Evolutionary conservation across 2,888 invertebrate species (phyloP), one percentile per base, ranked within the genome.

Genomic region (Pheosia tremula): DNA sequence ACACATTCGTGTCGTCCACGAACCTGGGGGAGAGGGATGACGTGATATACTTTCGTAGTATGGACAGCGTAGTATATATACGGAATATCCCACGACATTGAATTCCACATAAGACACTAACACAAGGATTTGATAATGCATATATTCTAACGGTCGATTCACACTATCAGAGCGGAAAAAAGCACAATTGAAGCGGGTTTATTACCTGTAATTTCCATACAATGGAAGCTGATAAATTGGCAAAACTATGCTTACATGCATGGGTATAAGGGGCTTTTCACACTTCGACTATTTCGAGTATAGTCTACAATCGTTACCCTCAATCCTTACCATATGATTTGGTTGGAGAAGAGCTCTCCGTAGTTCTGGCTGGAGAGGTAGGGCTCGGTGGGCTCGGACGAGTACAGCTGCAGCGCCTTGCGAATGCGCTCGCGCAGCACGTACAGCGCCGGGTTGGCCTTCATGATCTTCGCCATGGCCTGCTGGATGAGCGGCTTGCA

Each of bases 391-490:
- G 99, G 99, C 87, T 99, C 99, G 0, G 99, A 99, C 0, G 99
- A 99, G 91, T 99, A 99, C 57, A 99, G 94, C 82, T 99, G 99
- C 64, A 99, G 91, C 3, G 99, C 99, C 89, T 99, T 99, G n/a
- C 99, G 95, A 68, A 99, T 99, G 78, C 99, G 97, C 89, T 99
- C 99, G 41, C 99, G 95, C 64, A 99, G 89, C 73, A 99, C 99
- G 89, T 99, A 99, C 69, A 99, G 91, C 0, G 99, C 99, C 0
- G 99, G 99, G 94, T 99, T 99, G 0, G 99, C 99, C 89, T 99
- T 99, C 98, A 99, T 99, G 75, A 99, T 99, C 92, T 99, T 99
- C 0, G 99, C 99, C 99, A 99, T 99, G 0, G 99, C 99, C 89
- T 99, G 99, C 83, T 99, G 99, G 79, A 99, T 99, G 13, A 99